phyloP scores from a whole-genome alignment of 2,113 vertebrate genomes.

The Saguinus midas region DNA sequence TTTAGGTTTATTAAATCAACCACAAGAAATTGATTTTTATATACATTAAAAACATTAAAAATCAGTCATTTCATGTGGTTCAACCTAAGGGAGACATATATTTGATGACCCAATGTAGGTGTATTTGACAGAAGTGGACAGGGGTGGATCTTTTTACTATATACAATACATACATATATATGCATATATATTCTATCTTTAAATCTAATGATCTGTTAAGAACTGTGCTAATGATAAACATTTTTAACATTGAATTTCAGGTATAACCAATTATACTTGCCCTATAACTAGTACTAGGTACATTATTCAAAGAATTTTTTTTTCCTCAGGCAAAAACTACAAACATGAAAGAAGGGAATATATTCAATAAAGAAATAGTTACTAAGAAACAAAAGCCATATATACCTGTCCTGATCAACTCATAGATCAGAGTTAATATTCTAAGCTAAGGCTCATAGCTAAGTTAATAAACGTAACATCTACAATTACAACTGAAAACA shows the following conservation, averaged over 20 bases:
- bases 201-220: neutral
- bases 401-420: neutral
- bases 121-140: accelerated
- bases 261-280: neutral
- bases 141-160: neutral
- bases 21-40: neutral
- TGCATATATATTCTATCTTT: neutral
- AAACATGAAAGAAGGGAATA: neutral
- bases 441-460: neutral
- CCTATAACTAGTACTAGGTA: neutral
- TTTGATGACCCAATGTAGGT: accelerated
- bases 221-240: neutral
- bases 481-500: neutral
- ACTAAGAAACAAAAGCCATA: neutral
- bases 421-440: neutral
- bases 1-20: neutral
- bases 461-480: neutral
- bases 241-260: neutral
- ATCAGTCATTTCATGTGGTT: neutral
- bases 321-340: neutral
- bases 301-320: neutral
- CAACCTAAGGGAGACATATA: neutral
- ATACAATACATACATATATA: neutral
- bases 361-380: neutral
- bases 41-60: neutral